Percentiles rank a stretch among this genome's conserved stretches.
Conservation (phyloP, 2,113 vertebrate species). For the Platysternon megacephalum region DNA sequence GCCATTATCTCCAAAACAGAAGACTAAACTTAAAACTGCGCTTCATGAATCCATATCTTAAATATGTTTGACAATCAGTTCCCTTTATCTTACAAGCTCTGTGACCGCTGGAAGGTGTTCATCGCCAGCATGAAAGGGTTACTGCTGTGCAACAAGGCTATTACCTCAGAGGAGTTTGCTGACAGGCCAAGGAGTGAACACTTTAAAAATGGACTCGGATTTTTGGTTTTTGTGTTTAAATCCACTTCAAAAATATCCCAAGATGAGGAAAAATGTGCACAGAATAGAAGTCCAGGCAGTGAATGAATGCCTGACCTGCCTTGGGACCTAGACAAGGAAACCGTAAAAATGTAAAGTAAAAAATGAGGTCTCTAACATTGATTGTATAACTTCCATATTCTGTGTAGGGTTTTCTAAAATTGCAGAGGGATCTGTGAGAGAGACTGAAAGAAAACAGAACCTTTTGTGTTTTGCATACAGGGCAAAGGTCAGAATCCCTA, state of each 20-base stretch:
- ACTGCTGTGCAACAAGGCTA: slow-evolving; percentile 18
- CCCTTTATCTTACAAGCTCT: slow-evolving; percentile 41
- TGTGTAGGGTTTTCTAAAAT: background rate
- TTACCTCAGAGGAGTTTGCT: slow-evolving; percentile 69
- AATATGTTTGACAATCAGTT: slow-evolving; percentile 70
- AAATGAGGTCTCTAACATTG: background rate
- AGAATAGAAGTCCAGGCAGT: background rate
- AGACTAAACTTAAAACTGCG: slow-evolving; percentile 62
- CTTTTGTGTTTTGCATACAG: slow-evolving; percentile 1
- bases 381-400: background rate
- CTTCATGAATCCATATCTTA: slow-evolving; percentile 67
- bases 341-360: background rate
- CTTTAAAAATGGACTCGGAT: slow-evolving; percentile 74
- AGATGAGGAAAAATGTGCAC: slow-evolving; percentile 30
- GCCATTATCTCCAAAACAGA: slow-evolving; percentile 77
- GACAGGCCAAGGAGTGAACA: slow-evolving; percentile 73
- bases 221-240: slow-evolving; percentile 72
- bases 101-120: slow-evolving; percentile 43
- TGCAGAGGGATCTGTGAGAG: background rate
- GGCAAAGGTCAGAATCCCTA: slow-evolving; percentile 11
- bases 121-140: slow-evolving; percentile 29
- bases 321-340: background rate
- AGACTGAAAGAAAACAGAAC: background rate
- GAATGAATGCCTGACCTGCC: background rate
- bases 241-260: slow-evolving; percentile 40